Conservation (phyloP, 2,888 invertebrate genomes). For the Galeruca laticollis region DNA sequence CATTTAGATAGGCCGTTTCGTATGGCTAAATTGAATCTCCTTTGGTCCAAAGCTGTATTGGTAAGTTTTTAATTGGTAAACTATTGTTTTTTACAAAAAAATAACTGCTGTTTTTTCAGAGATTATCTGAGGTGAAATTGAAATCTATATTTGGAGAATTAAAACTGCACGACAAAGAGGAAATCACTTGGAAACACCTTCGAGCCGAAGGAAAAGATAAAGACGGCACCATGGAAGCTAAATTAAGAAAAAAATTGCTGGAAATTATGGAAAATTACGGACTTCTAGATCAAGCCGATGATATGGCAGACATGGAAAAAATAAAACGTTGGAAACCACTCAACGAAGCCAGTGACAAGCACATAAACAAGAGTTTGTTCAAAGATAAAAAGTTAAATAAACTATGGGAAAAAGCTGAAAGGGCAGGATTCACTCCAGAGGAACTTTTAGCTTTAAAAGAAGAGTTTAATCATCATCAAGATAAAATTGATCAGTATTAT, state of each 20-base stretch:
- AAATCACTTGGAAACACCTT: conserved; percentile 84
- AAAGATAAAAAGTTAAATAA: conserved; percentile 91
- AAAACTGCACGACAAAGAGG: conserved; percentile 93
- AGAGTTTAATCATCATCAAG: conserved; percentile 92
- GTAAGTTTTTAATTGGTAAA: conserved; percentile 71
- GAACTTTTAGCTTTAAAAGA: conserved; percentile 86
- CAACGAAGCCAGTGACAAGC: conserved; percentile 70
- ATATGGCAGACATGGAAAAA: conserved; percentile 72
- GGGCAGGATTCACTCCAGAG: conserved; percentile 86
- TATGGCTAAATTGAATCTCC: conserved; percentile 89
- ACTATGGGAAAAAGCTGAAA: conserved; percentile 90
- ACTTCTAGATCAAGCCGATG: conserved; percentile 83
- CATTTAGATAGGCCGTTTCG: conserved; percentile 86
- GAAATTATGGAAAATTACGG: conserved; percentile 87
- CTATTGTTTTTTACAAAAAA: conserved; percentile 15
- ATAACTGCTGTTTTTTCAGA: conserved; percentile 68
- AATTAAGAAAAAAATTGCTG: conserved; percentile 81
- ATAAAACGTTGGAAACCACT: conserved; percentile 70
- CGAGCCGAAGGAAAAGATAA: conserved; percentile 88
- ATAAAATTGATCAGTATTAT: conserved; percentile 92
- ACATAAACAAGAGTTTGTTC: conserved; percentile 82
- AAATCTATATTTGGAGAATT: conserved; percentile 89
- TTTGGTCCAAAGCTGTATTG: conserved; percentile 92
- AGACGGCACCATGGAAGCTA: conserved; percentile 86
- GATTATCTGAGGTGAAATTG: conserved; percentile 85